Percentiles rank a stretch among this genome's conserved stretches.
phyloP scores from a whole-genome alignment of 2,797 vertebrate genomes.

The Pangasius krempfi region DNA sequence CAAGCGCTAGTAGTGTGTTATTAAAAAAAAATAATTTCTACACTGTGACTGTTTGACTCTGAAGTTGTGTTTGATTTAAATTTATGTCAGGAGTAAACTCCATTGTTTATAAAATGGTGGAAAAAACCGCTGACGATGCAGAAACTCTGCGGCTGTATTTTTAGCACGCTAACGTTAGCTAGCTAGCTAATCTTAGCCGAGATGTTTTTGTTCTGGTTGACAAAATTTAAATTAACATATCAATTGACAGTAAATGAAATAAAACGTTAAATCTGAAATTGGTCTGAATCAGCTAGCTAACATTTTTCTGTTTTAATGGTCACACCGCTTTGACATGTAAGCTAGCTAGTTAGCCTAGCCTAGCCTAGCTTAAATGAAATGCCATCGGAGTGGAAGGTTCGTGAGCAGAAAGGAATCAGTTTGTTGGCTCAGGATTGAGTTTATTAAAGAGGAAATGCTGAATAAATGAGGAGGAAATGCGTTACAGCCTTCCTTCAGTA shows the following conservation, averaged over 20 bases:
- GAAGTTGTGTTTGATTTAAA: neutral
- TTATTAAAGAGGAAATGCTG: neutral
- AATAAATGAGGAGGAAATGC: neutral
- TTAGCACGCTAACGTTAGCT: slow-evolving; percentile 40
- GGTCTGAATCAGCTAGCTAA: too few species aligned
- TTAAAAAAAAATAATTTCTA: neutral
- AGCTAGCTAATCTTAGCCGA: slow-evolving; percentile 33
- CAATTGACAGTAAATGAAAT: accelerated
- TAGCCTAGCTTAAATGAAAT: neutral
- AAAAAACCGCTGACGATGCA: slow-evolving; percentile 6
- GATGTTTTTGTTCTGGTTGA: neutral
- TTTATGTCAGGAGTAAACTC: too few species aligned
- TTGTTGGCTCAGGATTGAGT: accelerated
- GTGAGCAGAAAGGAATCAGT: neutral
- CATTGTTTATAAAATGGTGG: neutral
- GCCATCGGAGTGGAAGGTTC: neutral
- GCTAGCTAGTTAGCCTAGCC: neutral
- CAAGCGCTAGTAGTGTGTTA: neutral
- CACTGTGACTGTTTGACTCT: neutral
- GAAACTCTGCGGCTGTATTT: slow-evolving; percentile 62
- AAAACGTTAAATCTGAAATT: too few species aligned
- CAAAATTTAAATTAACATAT: neutral
- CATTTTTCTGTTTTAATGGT: neutral
- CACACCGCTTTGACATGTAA: neutral
- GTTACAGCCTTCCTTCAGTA: too few species aligned